These are phyloP conservation scores for Balaeniceps rex DNA, from an alignment of 2,113 vertebrate species.

Conservation along the genomic window DNA sequence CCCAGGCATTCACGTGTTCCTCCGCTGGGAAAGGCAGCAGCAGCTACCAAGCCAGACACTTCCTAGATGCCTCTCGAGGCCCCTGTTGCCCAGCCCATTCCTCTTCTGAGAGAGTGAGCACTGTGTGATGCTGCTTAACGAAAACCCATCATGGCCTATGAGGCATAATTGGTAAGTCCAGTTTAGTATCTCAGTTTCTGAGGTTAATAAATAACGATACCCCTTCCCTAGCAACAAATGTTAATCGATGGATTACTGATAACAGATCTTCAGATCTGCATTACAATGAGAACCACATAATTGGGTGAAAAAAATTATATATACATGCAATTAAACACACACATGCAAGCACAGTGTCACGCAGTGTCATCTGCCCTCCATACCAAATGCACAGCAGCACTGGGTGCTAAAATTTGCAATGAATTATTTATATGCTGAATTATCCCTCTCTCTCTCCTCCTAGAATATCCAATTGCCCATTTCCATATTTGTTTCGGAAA, in stretches of 20 bases:
- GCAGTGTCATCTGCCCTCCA: not conserved
- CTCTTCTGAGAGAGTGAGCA: not conserved
- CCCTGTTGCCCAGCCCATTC: not conserved
- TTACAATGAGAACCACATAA: not conserved
- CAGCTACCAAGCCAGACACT: not conserved
- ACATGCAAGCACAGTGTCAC: not conserved
- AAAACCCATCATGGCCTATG: not conserved
- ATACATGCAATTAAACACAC: not conserved
- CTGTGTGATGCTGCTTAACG: not conserved
- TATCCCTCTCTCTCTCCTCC: not conserved
- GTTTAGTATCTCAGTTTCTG: not conserved
- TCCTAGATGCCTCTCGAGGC: not conserved
- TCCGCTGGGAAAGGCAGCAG: not conserved
- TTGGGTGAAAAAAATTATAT: not conserved
- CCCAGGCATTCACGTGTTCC: not conserved
- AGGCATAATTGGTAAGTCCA: not conserved
- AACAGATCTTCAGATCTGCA: not conserved
- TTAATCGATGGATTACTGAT: not conserved
- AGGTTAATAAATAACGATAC: not conserved
- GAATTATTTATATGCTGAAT: slow-evolving; percentile 54
- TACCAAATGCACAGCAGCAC: not conserved
- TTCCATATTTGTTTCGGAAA: not conserved
- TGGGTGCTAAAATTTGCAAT: slow-evolving; percentile 16
- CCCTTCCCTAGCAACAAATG: not conserved
- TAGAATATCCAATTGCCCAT: slow-evolving; percentile 20